Evolutionary conservation across 1,140 invertebrate genomes (phyloP).

Genomic region (Battus philenor): DNA sequence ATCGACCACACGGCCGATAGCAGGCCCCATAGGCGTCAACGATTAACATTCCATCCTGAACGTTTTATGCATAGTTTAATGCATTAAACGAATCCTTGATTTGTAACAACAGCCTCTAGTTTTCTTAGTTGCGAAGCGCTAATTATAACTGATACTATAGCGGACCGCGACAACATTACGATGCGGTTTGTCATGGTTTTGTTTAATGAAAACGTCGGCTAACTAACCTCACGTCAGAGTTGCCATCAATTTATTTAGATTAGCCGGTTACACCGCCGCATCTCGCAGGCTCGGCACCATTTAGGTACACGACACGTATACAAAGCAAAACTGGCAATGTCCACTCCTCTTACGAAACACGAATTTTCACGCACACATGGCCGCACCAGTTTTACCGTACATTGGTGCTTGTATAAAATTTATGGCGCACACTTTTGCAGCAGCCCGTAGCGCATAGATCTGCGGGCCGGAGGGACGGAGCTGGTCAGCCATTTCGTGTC

Average conservation of each 20-base stretch:
- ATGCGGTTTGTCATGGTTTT: constrained; percentile 16
- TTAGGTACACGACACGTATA: constrained; percentile 48
- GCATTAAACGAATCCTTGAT: no score
- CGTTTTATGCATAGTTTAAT: no score
- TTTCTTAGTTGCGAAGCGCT: no score
- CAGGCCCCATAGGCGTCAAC: neutral
- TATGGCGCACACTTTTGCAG: constrained; percentile 74
- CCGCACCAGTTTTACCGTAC: constrained; percentile 63
- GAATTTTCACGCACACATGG: constrained; percentile 68
- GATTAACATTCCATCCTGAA: no score
- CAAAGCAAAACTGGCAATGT: constrained; percentile 63
- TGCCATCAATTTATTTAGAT: constrained; percentile 63
- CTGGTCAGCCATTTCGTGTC: constrained; percentile 72
- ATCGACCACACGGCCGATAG: constrained; percentile 10
- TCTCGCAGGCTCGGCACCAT: constrained; percentile 42
- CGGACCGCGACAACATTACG: constrained; percentile 7
- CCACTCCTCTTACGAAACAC: constrained; percentile 62
- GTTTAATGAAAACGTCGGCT: constrained; percentile 47
- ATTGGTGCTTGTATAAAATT: constrained; percentile 69
- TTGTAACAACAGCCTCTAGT: no score
- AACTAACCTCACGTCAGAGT: constrained; percentile 46
- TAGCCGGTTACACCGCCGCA: constrained; percentile 41
- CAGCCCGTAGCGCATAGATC: constrained; percentile 43
- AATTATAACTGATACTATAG: no score
- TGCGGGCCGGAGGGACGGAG: constrained; percentile 45